A percentile compares a stretch with the other conserved stretches of the same genome.
phyloP scores from a whole-genome alignment of 2,113 vertebrate species.

The Tachysurus vachellii region DNA sequence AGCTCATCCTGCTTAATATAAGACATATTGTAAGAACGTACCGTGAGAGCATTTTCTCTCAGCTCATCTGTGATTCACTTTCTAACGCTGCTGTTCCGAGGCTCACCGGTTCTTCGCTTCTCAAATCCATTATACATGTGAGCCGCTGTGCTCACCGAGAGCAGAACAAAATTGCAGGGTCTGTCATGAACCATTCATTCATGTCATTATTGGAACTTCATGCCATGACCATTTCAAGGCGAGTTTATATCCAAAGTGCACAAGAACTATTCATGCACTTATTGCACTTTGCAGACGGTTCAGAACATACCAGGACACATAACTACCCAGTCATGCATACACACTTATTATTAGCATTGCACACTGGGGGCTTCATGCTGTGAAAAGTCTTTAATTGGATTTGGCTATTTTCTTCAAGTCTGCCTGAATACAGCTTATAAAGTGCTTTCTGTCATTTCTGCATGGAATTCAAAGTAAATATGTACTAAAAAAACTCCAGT shows the following conservation, averaged over 20 bases:
- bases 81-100: background rate
- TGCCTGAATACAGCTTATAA: constrained; percentile 25
- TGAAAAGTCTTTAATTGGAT: constrained; percentile 40
- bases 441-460: constrained; percentile 39
- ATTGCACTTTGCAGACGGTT: background rate
- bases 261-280: background rate
- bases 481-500: constrained; percentile 12
- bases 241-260: background rate
- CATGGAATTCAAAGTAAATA: constrained; percentile 2
- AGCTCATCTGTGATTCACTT: constrained; percentile 8
- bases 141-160: background rate
- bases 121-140: background rate
- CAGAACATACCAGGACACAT: background rate
- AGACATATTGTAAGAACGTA: background rate
- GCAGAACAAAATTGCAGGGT: constrained; percentile 3
- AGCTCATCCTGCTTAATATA: background rate
- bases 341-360: constrained; percentile 18
- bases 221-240: background rate
- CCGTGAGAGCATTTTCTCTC: background rate
- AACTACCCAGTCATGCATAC: constrained; percentile 21
- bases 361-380: constrained; percentile 20
- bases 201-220: background rate
- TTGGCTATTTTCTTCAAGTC: constrained; percentile 24
- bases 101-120: background rate
- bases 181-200: background rate